These are phyloP conservation scores for Cynocephalus volans DNA, from an alignment of 2,113 vertebrate genomes.

Conservation along the genomic window DNA sequence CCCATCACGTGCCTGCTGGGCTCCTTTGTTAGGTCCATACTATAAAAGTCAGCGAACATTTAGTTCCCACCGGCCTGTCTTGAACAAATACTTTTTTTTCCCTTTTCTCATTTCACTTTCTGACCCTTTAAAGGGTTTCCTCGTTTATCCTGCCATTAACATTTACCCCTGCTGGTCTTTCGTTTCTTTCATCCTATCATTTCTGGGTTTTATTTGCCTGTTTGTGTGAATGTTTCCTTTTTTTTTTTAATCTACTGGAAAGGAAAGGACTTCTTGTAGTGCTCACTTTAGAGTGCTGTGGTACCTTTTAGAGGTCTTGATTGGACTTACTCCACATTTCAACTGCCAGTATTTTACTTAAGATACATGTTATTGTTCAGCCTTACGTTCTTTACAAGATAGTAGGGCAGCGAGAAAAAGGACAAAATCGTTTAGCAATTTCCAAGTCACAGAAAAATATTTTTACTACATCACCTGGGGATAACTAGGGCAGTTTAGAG, in stretches of 20 bases:
- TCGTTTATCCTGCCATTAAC: background rate
- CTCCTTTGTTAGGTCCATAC: background rate
- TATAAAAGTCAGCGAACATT: background rate
- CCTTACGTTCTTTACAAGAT: background rate
- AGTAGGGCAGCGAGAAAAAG: constrained; percentile 5
- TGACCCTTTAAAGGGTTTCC: constrained; percentile 34
- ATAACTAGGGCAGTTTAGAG: background rate
- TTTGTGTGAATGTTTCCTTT: background rate
- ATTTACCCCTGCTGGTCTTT: background rate
- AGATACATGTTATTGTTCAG: constrained; percentile 33
- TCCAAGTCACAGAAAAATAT: background rate
- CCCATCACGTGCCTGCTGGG: background rate
- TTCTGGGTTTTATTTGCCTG: background rate
- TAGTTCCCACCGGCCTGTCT: background rate
- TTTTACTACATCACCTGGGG: constrained; percentile 4
- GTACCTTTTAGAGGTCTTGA: background rate
- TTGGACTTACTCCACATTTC: constrained; percentile 53
- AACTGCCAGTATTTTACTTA: constrained; percentile 32
- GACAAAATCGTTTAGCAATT: background rate
- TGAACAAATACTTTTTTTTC: background rate
- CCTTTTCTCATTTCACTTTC: background rate
- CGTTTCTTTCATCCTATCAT: background rate
- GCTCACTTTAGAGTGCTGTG: background rate
- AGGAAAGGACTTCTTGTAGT: constrained; percentile 4
- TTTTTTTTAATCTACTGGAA: background rate